Base-by-base conservation (phyloP, 2,888 invertebrate genomes). In the Calameuta filiformis region DNA sequence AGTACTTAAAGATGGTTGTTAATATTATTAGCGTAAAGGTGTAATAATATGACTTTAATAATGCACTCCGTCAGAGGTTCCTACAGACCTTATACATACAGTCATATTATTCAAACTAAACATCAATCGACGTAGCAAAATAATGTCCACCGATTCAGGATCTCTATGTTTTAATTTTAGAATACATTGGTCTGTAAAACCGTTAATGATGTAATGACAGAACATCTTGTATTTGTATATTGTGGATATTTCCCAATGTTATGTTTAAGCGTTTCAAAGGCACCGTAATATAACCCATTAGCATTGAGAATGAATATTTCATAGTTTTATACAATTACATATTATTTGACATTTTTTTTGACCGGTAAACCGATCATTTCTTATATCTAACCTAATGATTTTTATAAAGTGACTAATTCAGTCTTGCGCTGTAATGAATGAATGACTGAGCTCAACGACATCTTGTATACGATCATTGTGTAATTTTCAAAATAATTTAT, bases 171-270 rank as follows among this genome's bases (percentile, higher is more conserved):
- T 56, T 56, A 56, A 23, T 56, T 56, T 56, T 56, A 56, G 15
- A 56, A 9, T 56, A 56, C 23, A 56, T 56, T 56, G 56, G 56
- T 56, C 56, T 56, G 56, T 56, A 56, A 23, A 23, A 23, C 56
- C 23, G 15, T 56, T 56, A 56, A 23, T 23, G 23, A 56, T 56
- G 9, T 40, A 40, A 40, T 40, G 81, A 74, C 73, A 68, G 30
- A 69, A n/a, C 79, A 34, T 33, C 75, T 73, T 68, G 69, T 81
- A 77, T 82, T 80, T 81, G 79, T 81, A 79, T 75, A 81, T 83
- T 82, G 76, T 79, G 80, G 73, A 80, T 74, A 56, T 56, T 56
- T 23, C 23, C 56, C 56, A 23, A 56, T 56, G 9, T 56, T 56
- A 56, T 56, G 9, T 56, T 56, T 56, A 56, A 6, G 6, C 56